Percentiles rank a stretch among this genome's conserved stretches.
Evolutionary conservation across 2,888 invertebrate genomes (phyloP).

Genomic region (Acleris holmiana): DNA sequence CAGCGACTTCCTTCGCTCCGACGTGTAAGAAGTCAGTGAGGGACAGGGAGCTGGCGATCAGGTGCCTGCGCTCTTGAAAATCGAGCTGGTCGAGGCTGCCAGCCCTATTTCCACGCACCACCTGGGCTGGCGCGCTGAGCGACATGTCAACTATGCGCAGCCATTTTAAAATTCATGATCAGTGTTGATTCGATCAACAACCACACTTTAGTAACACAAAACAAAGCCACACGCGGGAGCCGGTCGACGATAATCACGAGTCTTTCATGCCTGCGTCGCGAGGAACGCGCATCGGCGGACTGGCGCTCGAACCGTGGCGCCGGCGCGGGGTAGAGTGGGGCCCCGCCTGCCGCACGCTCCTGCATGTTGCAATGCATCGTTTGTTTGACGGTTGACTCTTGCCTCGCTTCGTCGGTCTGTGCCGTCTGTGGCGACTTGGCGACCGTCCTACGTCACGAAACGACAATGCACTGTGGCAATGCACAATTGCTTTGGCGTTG

Average conservation of each 20-base stretch:
- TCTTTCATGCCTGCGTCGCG: constrained; percentile 73
- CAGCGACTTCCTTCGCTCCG: constrained; percentile 85
- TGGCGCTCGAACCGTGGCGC: constrained; percentile 63
- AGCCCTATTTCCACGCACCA: constrained; percentile 86
- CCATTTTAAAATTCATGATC: constrained; percentile 72
- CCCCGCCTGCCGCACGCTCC: constrained; percentile 60
- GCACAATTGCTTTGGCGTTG: constrained; percentile 47
- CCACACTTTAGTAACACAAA: constrained; percentile 64
- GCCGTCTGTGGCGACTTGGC: constrained; percentile 55
- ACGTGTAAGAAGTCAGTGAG: constrained; percentile 93
- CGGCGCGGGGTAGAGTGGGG: constrained; percentile 71
- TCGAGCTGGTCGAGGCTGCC: constrained; percentile 95
- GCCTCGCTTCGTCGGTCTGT: constrained; percentile 54
- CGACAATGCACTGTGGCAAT: constrained; percentile 44
- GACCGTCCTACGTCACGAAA: constrained; percentile 46
- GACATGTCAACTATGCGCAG: constrained; percentile 81
- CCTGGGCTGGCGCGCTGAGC: constrained; percentile 80
- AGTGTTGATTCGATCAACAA: constrained; percentile 57
- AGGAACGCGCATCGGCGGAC: constrained; percentile 79
- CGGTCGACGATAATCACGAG: constrained; percentile 53
- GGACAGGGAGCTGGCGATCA: constrained; percentile 94
- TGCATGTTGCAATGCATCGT: constrained; percentile 78
- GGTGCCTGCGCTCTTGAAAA: constrained; percentile 95
- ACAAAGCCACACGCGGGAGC: constrained; percentile 73
- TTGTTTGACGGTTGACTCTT: constrained; percentile 46